A percentile compares a stretch with the other conserved stretches of the same genome.
Conservation (phyloP, 2,113 vertebrate species). For the Tichodroma muraria region DNA sequence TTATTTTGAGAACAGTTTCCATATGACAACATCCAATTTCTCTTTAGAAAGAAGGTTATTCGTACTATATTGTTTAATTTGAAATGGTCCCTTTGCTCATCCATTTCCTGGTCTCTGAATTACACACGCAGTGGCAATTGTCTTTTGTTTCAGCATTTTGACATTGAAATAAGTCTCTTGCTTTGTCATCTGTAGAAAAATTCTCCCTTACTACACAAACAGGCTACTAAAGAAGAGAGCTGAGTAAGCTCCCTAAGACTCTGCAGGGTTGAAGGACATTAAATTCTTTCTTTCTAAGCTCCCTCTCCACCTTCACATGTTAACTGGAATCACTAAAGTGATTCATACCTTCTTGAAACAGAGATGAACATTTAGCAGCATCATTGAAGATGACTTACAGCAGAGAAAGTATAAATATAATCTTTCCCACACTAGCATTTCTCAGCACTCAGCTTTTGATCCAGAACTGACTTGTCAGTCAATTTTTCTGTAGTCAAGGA, state of each 20-base stretch:
- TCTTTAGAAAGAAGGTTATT: not conserved
- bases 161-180: not conserved
- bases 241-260: not conserved
- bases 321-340: not conserved
- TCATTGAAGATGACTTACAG: not conserved
- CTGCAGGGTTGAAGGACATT: not conserved
- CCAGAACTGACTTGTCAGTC: constrained; percentile 12
- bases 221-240: not conserved
- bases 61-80: not conserved
- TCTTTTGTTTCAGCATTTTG: not conserved
- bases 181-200: not conserved
- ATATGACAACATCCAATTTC: not conserved
- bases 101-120: not conserved
- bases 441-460: not conserved
- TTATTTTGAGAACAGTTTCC: not conserved
- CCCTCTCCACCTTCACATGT: not conserved
- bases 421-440: constrained; percentile 11
- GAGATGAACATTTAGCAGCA: not conserved
- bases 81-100: not conserved
- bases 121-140: not conserved
- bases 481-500: not conserved
- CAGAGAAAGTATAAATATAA: constrained; percentile 19
- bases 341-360: constrained; percentile 9
- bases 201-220: not conserved
- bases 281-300: not conserved